Evolutionary conservation across 2,797 vertebrate species (phyloP).

Genomic region (Falco concolor): DNA sequence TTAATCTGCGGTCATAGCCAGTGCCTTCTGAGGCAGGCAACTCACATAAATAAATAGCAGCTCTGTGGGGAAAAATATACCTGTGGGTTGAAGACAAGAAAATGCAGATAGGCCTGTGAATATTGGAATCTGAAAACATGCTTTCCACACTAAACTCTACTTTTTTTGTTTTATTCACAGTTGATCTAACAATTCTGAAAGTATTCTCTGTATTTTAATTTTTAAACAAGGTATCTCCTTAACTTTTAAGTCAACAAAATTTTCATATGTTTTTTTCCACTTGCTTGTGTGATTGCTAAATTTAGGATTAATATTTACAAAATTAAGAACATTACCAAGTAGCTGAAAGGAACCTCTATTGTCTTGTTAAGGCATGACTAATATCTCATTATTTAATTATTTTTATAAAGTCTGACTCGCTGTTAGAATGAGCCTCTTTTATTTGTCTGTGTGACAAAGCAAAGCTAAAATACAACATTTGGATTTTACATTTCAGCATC

Average conservation of each 20-base stretch:
- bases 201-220: not conserved
- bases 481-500: conserved; percentile 63
- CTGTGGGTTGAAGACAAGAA: not conserved
- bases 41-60: not conserved
- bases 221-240: not conserved
- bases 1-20: not conserved
- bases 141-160: not conserved
- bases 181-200: not conserved
- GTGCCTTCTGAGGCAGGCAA: not conserved
- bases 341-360: not conserved
- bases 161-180: not conserved
- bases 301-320: not conserved
- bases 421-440: not conserved
- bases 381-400: not conserved
- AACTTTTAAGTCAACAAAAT: not conserved
- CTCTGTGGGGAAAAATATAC: not conserved
- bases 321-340: not conserved
- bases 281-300: not conserved
- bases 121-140: not conserved
- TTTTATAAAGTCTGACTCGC: not conserved
- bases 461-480: not conserved
- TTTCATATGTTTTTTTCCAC: not conserved
- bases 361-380: not conserved
- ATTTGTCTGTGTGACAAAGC: not conserved
- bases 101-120: not conserved